Conservation (phyloP, 2,797 vertebrate genomes). For the Gambelia wislizenii region DNA sequence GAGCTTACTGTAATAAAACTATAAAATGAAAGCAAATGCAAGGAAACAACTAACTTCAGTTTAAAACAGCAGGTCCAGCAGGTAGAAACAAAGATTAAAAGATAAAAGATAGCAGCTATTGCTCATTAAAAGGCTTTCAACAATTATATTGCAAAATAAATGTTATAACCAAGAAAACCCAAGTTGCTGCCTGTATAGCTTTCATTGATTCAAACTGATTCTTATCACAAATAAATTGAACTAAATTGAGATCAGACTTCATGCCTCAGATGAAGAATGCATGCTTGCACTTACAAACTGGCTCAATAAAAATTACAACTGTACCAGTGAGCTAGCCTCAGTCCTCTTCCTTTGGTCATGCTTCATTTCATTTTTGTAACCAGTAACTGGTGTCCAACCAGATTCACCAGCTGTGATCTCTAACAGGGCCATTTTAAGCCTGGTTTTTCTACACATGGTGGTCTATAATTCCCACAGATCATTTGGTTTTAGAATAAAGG, state of each 20-base stretch:
- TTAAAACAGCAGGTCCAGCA: background rate
- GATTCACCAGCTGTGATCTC: too few species aligned
- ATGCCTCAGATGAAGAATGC: background rate
- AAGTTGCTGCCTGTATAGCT: background rate
- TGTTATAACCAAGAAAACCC: background rate
- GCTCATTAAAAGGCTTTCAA: constrained; percentile 2
- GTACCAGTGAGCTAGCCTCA: background rate
- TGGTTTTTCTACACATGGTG: background rate
- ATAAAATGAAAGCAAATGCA: background rate
- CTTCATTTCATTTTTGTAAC: background rate
- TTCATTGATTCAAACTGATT: background rate
- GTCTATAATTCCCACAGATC: background rate
- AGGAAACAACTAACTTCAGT: background rate
- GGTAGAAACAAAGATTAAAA: background rate
- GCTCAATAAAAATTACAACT: background rate
- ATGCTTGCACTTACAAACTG: background rate
- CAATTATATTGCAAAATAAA: background rate
- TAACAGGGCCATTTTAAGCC: too few species aligned
- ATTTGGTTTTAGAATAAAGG: background rate
- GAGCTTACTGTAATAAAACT: background rate
- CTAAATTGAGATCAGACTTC: background rate
- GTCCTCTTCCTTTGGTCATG: background rate
- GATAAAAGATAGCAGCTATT: background rate
- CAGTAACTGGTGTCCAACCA: background rate
- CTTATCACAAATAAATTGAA: background rate